phyloP scores from a whole-genome alignment of 2,113 vertebrate genomes.

The Trochalopteron elliotii region DNA sequence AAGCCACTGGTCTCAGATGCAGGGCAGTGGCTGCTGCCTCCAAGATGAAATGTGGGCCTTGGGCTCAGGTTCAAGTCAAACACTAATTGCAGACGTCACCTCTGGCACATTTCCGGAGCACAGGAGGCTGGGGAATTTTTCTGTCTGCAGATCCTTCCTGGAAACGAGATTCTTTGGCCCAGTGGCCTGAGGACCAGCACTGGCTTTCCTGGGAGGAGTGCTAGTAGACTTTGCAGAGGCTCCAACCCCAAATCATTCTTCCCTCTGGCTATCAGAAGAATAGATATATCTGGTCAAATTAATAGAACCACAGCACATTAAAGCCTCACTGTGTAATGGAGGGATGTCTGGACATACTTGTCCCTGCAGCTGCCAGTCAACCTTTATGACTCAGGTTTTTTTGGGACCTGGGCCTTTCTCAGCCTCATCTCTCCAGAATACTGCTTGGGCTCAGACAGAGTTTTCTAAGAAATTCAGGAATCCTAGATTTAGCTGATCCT shows the following conservation, averaged over 20 bases:
- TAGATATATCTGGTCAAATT: background rate
- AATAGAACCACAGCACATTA: background rate
- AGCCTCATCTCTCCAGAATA: background rate
- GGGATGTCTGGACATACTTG: background rate
- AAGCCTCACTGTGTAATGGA: background rate
- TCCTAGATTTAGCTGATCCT: background rate
- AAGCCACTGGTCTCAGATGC: background rate
- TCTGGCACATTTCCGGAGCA: background rate
- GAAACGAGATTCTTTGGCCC: background rate
- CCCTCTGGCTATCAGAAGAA: background rate
- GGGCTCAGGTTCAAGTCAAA: conserved; percentile 38
- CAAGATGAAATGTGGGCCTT: background rate
- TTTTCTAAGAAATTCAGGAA: background rate
- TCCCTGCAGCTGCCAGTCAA: background rate
- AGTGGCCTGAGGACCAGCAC: background rate
- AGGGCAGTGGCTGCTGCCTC: background rate
- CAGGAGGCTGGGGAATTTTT: background rate
- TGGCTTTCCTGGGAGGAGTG: background rate
- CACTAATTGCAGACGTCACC: accelerated
- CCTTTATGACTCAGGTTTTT: background rate
- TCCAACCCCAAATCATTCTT: background rate
- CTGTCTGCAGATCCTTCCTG: background rate
- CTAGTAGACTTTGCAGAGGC: background rate
- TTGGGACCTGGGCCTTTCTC: background rate
- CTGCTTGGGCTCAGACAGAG: background rate